Evolutionary conservation across 37 sponge, comb jelly and placozoan species (phyloP).

Genomic region (Aplysina aerophoba): DNA sequence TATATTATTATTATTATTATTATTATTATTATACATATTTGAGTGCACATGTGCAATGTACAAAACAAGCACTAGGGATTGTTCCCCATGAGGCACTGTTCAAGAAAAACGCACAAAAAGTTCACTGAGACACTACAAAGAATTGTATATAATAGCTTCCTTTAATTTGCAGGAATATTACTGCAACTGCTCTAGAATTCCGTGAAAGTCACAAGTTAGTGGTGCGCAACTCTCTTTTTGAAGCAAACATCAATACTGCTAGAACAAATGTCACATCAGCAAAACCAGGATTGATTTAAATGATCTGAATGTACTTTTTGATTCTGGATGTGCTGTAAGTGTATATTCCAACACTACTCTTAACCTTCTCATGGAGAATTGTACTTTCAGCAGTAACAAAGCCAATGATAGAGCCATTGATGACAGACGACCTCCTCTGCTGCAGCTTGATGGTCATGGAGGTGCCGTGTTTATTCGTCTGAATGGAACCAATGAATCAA

Average conservation of each 20-base stretch:
- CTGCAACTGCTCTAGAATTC: neutral
- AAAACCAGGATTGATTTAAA: neutral
- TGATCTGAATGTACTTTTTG: neutral
- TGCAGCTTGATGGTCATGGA: constrained; percentile 76
- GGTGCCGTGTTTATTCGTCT: constrained; percentile 60
- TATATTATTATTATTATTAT: too few species aligned
- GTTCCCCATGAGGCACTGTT: too few species aligned
- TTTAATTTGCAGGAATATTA: neutral
- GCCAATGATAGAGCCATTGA: constrained; percentile 24
- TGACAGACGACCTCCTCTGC: constrained; percentile 56
- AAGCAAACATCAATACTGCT: neutral
- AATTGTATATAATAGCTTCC: neutral
- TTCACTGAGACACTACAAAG: too few species aligned
- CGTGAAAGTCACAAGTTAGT: neutral
- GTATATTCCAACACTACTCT: neutral
- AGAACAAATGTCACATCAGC: neutral
- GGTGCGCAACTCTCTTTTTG: constrained; percentile 9
- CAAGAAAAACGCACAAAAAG: too few species aligned
- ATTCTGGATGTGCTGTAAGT: neutral
- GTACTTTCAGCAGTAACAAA: neutral
- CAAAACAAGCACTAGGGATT: too few species aligned
- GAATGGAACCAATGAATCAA: neutral
- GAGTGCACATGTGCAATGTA: too few species aligned
- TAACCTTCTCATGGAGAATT: neutral
- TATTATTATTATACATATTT: too few species aligned